Evolutionary conservation across 64 coral and sea anemone genomes (phyloP), one percentile per base, ranked within the genome.

Genomic region (Stylophora pistillata): DNA sequence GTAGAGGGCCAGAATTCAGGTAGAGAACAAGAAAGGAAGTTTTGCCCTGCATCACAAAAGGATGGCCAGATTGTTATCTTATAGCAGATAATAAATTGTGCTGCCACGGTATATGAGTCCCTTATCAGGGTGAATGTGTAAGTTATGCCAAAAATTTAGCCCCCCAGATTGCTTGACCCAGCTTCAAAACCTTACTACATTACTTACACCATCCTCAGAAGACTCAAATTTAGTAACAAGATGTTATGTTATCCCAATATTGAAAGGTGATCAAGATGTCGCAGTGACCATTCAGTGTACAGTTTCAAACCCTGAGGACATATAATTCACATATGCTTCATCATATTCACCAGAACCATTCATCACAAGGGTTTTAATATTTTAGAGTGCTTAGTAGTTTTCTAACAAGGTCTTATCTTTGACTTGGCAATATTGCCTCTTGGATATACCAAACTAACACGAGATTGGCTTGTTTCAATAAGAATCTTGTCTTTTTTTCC

Each of bases 391-490:
- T 78, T 56, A 78, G 27, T 21, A 78, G 75, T 53, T 78, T 78
- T 78, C n/a, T 56, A 78, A 52, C 28, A 84, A 84, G 34, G 60
- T 84, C 23, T 84, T 84, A 84, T 84, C 80, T 69, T 33, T 59
- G 17, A 27, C 29, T 33, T 21, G 37, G 31, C 30, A 21, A 84
- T 84, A 84, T 84, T 84, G 80, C 80, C 32, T 53, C 3, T 84
- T 33, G 80, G 80, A 68, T 70, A 65, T 53, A 70, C 80, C 80
- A 69, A 84, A 84, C 80, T 69, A 32, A 69, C 11, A 23, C 16
- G 33, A 84, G 80, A 84, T 84, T 84, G 80, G 80, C 62, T 84
- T 68, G 80, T 84, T 84, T 70, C 37, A 47, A n/a, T 69, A 84
- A 53, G 33, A 32, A 70, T 84, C 80, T 29, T 69, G 37, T 0